A percentile compares a stretch with the other conserved stretches of the same genome.
Conservation (phyloP, 2,888 invertebrate genomes). For the Hemithea aestivaria region DNA sequence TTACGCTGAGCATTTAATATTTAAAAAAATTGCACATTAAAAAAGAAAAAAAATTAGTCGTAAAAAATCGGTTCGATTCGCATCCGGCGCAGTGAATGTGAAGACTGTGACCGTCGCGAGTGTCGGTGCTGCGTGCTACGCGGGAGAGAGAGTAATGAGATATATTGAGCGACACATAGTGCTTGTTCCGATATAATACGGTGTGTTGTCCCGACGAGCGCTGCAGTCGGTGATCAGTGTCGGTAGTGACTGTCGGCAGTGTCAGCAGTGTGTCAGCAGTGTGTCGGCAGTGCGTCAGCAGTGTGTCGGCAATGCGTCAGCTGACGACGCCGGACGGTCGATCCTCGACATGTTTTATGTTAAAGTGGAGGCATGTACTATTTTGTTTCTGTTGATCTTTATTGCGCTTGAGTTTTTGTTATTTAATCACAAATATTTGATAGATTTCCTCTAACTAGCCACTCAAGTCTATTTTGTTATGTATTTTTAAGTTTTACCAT, state of each 20-base stretch:
- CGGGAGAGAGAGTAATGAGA: conserved; percentile 9
- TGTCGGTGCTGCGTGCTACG: conserved; percentile 7
- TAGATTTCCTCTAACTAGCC: conserved; percentile 65
- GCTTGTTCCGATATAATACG: conserved; percentile 9
- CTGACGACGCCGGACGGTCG: conserved; percentile 31
- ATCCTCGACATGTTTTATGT: conserved; percentile 34
- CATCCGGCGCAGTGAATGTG: conserved; percentile 33
- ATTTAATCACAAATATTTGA: conserved; percentile 65
- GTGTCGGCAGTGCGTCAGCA: too few species aligned
- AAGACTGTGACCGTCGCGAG: not conserved
- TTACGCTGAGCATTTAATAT: conserved; percentile 49
- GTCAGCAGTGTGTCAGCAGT: too few species aligned
- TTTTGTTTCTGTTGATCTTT: conserved; percentile 71
- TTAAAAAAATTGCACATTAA: conserved; percentile 43
- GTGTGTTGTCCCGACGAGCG: not conserved
- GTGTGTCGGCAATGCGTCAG: too few species aligned
- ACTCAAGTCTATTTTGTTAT: conserved; percentile 73
- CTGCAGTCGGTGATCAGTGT: too few species aligned
- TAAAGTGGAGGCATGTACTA: conserved; percentile 46
- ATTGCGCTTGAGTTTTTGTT: conserved; percentile 67
- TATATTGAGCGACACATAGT: conserved; percentile 12
- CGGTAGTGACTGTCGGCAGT: too few species aligned
- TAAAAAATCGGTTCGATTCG: conserved; percentile 30
- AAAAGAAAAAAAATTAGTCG: conserved; percentile 38
- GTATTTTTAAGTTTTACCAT: conserved; percentile 75